Percentiles rank a stretch among this genome's conserved stretches.
phyloP scores from a whole-genome alignment of 2,113 vertebrate species.

The Pipra filicauda region DNA sequence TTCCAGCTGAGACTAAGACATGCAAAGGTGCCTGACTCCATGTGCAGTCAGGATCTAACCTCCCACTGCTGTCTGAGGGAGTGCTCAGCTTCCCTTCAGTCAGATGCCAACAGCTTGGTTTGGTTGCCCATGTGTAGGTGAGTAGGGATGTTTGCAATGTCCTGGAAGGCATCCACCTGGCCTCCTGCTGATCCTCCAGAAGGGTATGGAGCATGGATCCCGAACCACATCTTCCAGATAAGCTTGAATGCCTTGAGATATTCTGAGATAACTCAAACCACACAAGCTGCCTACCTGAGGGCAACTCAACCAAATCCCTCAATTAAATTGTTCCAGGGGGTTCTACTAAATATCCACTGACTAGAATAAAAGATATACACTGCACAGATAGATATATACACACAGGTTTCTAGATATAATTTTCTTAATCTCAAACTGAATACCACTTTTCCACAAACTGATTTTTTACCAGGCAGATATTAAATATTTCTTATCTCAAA shows the following conservation, averaged over 20 bases:
- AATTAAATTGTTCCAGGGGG: background rate
- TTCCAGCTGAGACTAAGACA: background rate
- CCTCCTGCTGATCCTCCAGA: background rate
- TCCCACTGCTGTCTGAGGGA: background rate
- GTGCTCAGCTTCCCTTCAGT: background rate
- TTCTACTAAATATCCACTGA: background rate
- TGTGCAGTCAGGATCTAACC: rapidly evolving
- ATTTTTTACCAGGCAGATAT: background rate
- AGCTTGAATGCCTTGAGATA: background rate
- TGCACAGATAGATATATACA: background rate
- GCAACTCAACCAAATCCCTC: background rate
- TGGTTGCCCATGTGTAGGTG: background rate
- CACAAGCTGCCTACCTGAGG: background rate
- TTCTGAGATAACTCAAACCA: background rate
- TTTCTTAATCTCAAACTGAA: background rate
- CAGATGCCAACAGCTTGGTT: background rate
- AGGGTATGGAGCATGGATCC: background rate
- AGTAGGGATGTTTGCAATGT: background rate
- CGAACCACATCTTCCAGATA: background rate
- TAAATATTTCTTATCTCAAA: background rate
- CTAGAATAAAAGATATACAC: background rate
- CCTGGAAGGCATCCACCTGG: background rate
- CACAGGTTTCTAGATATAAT: background rate
- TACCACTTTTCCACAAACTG: background rate
- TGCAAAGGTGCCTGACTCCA: background rate